Conservation (phyloP, 2,113 vertebrate genomes). For the Puntigrus tetrazona region DNA sequence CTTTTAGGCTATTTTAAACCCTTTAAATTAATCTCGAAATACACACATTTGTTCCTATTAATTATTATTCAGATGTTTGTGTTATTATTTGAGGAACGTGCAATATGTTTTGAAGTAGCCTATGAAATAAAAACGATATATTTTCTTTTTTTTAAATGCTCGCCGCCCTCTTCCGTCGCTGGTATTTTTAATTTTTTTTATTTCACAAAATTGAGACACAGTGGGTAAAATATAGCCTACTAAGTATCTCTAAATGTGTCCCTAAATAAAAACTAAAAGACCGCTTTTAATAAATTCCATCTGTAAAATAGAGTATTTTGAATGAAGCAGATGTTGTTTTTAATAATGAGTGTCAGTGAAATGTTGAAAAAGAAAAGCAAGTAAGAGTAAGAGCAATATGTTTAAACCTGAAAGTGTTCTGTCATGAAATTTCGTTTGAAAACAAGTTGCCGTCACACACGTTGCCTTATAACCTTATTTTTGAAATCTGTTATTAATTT, state of each 20-base stretch:
- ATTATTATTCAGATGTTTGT: background rate
- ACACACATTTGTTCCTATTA: too few species aligned
- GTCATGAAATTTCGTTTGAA: background rate
- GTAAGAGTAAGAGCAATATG: background rate
- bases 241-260: background rate
- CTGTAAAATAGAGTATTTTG: background rate
- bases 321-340: background rate
- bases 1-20: background rate
- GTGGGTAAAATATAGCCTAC: background rate
- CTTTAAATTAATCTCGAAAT: background rate
- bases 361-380: background rate
- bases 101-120: too few species aligned
- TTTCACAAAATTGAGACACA: conserved; percentile 12
- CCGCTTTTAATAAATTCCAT: background rate
- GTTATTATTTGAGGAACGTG: background rate
- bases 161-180: background rate
- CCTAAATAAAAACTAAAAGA: background rate
- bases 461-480: background rate
- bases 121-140: background rate
- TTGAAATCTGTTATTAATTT: background rate
- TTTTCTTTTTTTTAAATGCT: background rate
- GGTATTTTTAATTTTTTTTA: background rate
- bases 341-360: too few species aligned
- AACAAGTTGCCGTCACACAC: background rate
- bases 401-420: background rate